A percentile compares a stretch with the other conserved stretches of the same genome.
These are phyloP conservation scores for Euwallacea similis DNA, from an alignment of 1,140 invertebrate genomes.

Conservation along the genomic window DNA sequence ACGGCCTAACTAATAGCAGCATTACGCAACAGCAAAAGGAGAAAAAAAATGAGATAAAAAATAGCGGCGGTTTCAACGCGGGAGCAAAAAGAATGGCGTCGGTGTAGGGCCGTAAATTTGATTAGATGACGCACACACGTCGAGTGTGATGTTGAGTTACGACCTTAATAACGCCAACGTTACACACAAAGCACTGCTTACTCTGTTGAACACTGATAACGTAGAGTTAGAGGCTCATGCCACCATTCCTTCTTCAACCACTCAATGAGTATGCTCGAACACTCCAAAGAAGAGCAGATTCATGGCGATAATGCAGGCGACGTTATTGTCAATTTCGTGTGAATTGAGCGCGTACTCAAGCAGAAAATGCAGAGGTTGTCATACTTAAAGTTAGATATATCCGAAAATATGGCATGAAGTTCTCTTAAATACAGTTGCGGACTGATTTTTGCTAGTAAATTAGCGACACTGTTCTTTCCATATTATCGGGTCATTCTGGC, in stretches of 20 bases:
- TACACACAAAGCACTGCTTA: slow-evolving; percentile 28
- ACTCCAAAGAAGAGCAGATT: no score
- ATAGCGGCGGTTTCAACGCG: slow-evolving; percentile 1
- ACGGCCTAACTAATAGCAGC: background rate
- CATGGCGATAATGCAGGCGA: background rate
- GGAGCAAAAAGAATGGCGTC: slow-evolving; percentile 22
- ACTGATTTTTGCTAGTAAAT: no score
- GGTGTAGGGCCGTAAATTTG: slow-evolving; percentile 34
- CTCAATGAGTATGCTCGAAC: no score
- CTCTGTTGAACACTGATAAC: slow-evolving; percentile 2
- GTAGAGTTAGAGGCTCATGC: slow-evolving; percentile 1
- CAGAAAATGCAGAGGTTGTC: background rate
- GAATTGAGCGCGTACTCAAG: background rate
- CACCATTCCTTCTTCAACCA: no score
- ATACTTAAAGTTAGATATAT: background rate
- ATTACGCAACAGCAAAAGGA: background rate
- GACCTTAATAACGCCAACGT: slow-evolving; percentile 31
- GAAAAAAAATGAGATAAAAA: slow-evolving; percentile 2
- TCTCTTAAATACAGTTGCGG: no score
- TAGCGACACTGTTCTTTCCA: no score
- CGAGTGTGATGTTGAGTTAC: slow-evolving; percentile 37
- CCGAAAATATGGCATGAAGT: no score
- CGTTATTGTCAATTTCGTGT: no score
- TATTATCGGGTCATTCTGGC: no score
- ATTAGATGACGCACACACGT: slow-evolving; percentile 39